These are phyloP conservation scores for Drosophila atroscutellata DNA, from an alignment of 2,888 invertebrate genomes.

Conservation along the genomic window DNA sequence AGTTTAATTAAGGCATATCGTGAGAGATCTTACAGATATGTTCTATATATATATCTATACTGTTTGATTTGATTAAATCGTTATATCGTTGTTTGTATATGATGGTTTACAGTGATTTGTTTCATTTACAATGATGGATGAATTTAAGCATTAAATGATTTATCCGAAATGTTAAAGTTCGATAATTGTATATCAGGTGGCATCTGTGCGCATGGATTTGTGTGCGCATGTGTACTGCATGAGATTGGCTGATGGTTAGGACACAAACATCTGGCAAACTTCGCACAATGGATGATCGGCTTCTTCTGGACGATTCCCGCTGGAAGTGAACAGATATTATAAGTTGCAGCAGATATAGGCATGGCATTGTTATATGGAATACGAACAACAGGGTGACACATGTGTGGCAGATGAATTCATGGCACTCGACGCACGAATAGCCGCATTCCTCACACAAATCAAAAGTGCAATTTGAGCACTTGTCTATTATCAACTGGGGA, in stretches of 20 bases:
- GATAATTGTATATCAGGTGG: neutral
- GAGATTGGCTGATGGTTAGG: slow-evolving; percentile 12
- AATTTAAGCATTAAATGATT: neutral
- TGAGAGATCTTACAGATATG: neutral
- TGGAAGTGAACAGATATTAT: slow-evolving; percentile 28
- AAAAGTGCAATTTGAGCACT: slow-evolving; percentile 70
- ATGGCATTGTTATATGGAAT: neutral
- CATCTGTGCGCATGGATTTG: neutral
- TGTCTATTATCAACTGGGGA: slow-evolving; percentile 59
- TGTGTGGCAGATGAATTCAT: slow-evolving; percentile 69
- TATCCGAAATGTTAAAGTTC: neutral
- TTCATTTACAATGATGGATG: neutral
- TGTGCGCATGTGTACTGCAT: neutral
- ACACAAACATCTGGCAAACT: slow-evolving; percentile 64
- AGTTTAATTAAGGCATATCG: slow-evolving; percentile 6
- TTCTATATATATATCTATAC: neutral
- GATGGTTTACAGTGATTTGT: neutral
- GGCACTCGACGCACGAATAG: slow-evolving; percentile 77
- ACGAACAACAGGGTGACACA: slow-evolving; percentile 81
- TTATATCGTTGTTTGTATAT: neutral
- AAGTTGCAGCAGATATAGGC: neutral
- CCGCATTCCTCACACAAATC: slow-evolving; percentile 80
- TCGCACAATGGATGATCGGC: slow-evolving; percentile 74
- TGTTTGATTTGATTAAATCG: neutral
- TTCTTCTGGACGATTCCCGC: slow-evolving; percentile 66